These are phyloP conservation scores for Pocillopora verrucosa DNA, from an alignment of 64 coral and sea anemone species.

Conservation along the genomic window DNA sequence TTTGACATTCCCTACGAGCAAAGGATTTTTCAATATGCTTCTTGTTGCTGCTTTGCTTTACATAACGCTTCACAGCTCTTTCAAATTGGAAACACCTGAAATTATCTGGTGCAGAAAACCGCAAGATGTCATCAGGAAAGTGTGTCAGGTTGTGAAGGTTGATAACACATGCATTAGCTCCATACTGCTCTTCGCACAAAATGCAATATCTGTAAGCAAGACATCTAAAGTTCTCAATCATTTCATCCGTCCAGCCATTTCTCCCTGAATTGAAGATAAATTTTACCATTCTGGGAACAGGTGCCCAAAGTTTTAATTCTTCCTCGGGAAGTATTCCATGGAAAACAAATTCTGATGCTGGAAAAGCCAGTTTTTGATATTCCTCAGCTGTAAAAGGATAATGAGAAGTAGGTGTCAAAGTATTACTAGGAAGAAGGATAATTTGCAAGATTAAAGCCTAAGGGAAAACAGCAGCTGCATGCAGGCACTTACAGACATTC, in stretches of 20 bases:
- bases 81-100: slow-evolving; percentile 54
- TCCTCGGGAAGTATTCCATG: slow-evolving; percentile 30
- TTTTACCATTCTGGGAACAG: slow-evolving; percentile 51
- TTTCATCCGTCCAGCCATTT: slow-evolving; percentile 46
- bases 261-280: slow-evolving; percentile 38
- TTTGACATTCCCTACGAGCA: slow-evolving; percentile 34
- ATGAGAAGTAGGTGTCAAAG: too few species aligned
- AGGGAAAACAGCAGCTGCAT: too few species aligned
- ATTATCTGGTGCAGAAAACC: slow-evolving; percentile 54
- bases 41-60: slow-evolving; percentile 23
- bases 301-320: slow-evolving; percentile 41
- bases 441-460: too few species aligned
- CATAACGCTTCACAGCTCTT: slow-evolving; percentile 38
- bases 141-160: slow-evolving; percentile 44
- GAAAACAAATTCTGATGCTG: slow-evolving; percentile 48
- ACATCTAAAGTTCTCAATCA: slow-evolving; percentile 37
- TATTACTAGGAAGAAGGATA: too few species aligned
- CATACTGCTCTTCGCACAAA: slow-evolving; percentile 40
- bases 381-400: slow-evolving; percentile 24
- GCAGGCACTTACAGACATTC: too few species aligned
- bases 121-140: slow-evolving; percentile 32
- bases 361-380: slow-evolving; percentile 48
- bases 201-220: slow-evolving; percentile 47
- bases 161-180: slow-evolving; percentile 41
- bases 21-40: slow-evolving; percentile 50